These are phyloP conservation scores for Oceanites oceanicus DNA, from an alignment of 2,113 vertebrate species.

Conservation along the genomic window DNA sequence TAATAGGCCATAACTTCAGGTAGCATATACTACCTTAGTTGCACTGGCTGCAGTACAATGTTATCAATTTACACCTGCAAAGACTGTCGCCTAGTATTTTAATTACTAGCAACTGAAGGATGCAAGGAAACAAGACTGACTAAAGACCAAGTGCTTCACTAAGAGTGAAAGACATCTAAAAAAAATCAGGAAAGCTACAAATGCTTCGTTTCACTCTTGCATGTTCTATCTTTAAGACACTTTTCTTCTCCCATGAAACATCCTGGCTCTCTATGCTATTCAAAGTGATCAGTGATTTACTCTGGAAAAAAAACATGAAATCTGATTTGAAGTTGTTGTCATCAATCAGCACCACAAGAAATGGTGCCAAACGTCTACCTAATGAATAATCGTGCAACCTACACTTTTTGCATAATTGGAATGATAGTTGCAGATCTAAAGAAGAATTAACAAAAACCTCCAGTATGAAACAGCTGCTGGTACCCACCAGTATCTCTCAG, in stretches of 20 bases:
- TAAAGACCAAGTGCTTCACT: not conserved
- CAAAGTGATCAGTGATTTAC: not conserved
- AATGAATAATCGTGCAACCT: not conserved
- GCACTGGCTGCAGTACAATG: not conserved
- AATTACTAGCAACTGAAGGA: not conserved
- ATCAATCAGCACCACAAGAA: not conserved
- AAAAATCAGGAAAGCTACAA: not conserved
- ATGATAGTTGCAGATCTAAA: not conserved
- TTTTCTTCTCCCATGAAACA: not conserved
- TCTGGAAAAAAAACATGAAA: not conserved
- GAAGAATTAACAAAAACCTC: not conserved
- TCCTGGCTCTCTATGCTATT: not conserved
- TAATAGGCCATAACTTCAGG: not conserved
- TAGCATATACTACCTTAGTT: not conserved
- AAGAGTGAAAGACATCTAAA: not conserved
- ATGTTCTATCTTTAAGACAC: not conserved
- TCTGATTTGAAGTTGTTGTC: not conserved
- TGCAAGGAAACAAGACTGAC: not conserved
- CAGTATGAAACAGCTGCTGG: not conserved
- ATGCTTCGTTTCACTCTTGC: not conserved
- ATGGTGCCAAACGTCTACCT: not conserved
- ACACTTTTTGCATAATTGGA: not conserved
- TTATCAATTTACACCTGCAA: not conserved
- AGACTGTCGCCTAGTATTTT: not conserved
- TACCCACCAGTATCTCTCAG: not conserved